phyloP scores from a whole-genome alignment of 2,797 vertebrate genomes.

The Xiphophorus birchmanni region DNA sequence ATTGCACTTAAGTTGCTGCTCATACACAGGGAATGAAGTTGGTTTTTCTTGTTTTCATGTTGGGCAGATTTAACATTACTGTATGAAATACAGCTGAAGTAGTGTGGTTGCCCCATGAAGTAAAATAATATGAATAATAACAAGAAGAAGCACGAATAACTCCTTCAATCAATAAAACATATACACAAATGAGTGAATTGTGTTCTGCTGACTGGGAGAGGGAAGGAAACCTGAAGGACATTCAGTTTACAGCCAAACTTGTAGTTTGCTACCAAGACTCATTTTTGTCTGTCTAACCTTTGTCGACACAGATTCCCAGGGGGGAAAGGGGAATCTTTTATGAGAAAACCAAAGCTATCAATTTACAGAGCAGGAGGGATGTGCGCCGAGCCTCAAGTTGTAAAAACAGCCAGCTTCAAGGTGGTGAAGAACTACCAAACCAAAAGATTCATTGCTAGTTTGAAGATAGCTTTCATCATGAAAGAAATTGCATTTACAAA shows the following conservation, averaged over 20 bases:
- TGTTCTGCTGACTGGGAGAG: constrained; percentile 2
- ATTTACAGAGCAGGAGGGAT: constrained; percentile 34
- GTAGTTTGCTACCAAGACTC: constrained; percentile 27
- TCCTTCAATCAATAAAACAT: background rate
- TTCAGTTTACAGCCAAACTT: constrained; percentile 15
- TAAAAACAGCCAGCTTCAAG: constrained; percentile 31
- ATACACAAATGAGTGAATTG: background rate
- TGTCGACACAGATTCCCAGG: constrained; percentile 27
- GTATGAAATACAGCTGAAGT: background rate
- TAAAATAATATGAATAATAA: background rate
- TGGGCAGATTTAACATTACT: background rate
- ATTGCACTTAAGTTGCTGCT: background rate
- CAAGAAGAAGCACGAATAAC: background rate
- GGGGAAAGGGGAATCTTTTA: constrained; percentile 32
- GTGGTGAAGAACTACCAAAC: constrained; percentile 29
- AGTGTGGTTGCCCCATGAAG: background rate
- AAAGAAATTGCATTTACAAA: background rate
- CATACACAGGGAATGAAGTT: background rate
- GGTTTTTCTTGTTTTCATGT: background rate
- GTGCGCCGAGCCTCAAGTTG: constrained; percentile 11
- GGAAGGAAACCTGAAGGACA: constrained; percentile 7
- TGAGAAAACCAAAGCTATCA: constrained; percentile 44
- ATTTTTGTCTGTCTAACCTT: constrained; percentile 29
- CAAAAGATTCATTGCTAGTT: background rate
- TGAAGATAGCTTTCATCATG: background rate